A percentile compares a stretch with the other conserved stretches of the same genome.
phyloP scores from a whole-genome alignment of 2,113 vertebrate genomes.

The Taxidea taxus region DNA sequence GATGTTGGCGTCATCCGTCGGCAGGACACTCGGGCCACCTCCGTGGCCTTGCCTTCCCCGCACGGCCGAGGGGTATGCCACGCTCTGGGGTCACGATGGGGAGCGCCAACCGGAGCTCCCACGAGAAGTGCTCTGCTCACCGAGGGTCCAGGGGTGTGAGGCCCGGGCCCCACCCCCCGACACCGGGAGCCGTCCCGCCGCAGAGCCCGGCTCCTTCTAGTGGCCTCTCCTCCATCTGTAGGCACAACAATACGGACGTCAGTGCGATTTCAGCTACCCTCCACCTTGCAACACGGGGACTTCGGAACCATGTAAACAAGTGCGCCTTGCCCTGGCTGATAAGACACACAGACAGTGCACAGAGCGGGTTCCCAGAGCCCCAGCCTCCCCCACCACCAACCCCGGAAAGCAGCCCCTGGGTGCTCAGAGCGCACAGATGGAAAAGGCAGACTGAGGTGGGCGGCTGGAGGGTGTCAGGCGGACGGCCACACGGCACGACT shows the following conservation, averaged over 20 bases:
- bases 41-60: not conserved
- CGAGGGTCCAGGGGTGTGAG: rapidly evolving
- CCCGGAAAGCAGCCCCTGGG: too few relatives aligned
- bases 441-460: rapidly evolving
- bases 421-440: rapidly evolving
- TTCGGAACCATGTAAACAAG: not conserved
- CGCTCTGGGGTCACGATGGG: too few relatives aligned
- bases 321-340: not conserved
- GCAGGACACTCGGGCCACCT: not conserved
- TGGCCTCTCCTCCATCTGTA: not conserved
- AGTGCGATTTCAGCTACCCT: not conserved
- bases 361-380: not conserved
- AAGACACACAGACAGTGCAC: not conserved
- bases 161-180: not conserved
- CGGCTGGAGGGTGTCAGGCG: not conserved
- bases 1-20: rapidly evolving
- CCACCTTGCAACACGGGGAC: not conserved
- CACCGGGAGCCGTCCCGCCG: rapidly evolving
- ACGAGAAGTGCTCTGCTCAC: not conserved
- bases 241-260: too few relatives aligned
- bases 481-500: not conserved
- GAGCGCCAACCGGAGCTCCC: not conserved
- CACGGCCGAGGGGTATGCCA: not conserved
- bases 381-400: too few relatives aligned
- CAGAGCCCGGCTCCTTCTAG: not conserved